Conservation (phyloP, 2,797 vertebrate genomes). For the Alfaro cultratus region DNA sequence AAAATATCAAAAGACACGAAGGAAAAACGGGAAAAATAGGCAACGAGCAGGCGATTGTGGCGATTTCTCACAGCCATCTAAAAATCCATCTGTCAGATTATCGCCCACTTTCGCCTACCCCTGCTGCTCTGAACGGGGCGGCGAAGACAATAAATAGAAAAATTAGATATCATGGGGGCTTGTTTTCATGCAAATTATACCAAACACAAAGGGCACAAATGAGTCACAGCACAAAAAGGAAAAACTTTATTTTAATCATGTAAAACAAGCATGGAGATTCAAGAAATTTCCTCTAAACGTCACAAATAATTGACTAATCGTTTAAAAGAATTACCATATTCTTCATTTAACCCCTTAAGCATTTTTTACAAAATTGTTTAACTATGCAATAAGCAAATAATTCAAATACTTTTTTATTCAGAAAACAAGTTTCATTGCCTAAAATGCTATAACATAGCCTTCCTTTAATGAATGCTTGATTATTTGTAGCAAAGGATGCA, state of each 20-base stretch:
- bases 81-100: slow-evolving; percentile 71
- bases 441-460: too few species aligned
- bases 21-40: slow-evolving; percentile 34
- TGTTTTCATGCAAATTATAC: slow-evolving; percentile 55
- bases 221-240: slow-evolving; percentile 23
- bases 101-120: slow-evolving; percentile 37
- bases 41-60: slow-evolving; percentile 44
- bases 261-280: background rate
- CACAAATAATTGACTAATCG: background rate
- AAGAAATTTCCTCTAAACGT: background rate
- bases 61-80: slow-evolving; percentile 52
- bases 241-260: slow-evolving; percentile 5
- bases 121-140: slow-evolving; percentile 41
- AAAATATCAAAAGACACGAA: slow-evolving; percentile 32
- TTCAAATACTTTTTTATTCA: too few species aligned
- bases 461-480: too few species aligned
- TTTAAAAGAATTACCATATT: too few species aligned
- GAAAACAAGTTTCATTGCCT: too few species aligned
- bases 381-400: too few species aligned
- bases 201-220: slow-evolving; percentile 35
- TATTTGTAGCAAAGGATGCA: too few species aligned
- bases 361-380: too few species aligned
- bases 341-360: too few species aligned
- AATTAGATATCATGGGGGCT: slow-evolving; percentile 59
- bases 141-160: slow-evolving; percentile 59